phyloP scores from a whole-genome alignment of 2,113 vertebrate species.

The Tragelaphus strepsiceros region DNA sequence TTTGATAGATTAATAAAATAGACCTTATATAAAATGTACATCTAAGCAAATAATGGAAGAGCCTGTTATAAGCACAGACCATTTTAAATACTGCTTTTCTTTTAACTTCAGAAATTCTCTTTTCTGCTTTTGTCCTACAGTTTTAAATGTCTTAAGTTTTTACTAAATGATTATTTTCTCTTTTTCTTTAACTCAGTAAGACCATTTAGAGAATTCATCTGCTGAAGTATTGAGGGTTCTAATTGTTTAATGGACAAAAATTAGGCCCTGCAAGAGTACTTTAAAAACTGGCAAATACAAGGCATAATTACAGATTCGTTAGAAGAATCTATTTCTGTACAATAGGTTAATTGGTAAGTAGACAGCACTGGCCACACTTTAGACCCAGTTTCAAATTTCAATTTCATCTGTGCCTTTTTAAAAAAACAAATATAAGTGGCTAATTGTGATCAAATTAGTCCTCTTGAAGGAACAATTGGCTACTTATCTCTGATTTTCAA shows the following conservation, averaged over 20 bases:
- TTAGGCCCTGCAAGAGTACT: slow-evolving; percentile 44
- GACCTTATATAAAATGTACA: not conserved
- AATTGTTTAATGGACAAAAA: slow-evolving; percentile 63
- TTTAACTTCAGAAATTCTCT: not conserved
- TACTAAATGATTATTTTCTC: slow-evolving; percentile 35
- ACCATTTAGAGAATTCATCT: slow-evolving; percentile 49
- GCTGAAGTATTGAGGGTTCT: slow-evolving; percentile 31
- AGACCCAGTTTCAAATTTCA: slow-evolving; percentile 44
- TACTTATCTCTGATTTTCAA: slow-evolving; percentile 40
- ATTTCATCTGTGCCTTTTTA: slow-evolving; percentile 30
- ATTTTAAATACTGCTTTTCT: slow-evolving; percentile 21
- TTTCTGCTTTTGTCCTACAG: not conserved
- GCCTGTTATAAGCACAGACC: not conserved
- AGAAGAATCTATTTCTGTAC: slow-evolving; percentile 54
- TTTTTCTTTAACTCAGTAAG: slow-evolving; percentile 45
- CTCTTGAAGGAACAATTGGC: slow-evolving; percentile 7
- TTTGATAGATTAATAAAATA: slow-evolving; percentile 19
- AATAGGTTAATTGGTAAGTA: slow-evolving; percentile 62
- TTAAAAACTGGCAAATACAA: slow-evolving; percentile 36
- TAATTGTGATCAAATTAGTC: slow-evolving; percentile 51
- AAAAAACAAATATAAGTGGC: not conserved
- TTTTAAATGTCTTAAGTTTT: slow-evolving; percentile 36
- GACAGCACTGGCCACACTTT: slow-evolving; percentile 33
- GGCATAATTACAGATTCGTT: slow-evolving; percentile 49
- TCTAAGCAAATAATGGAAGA: slow-evolving; percentile 22